Evolutionary conservation across 2,888 invertebrate genomes (phyloP).

Genomic region (Calephelis perditalis): DNA sequence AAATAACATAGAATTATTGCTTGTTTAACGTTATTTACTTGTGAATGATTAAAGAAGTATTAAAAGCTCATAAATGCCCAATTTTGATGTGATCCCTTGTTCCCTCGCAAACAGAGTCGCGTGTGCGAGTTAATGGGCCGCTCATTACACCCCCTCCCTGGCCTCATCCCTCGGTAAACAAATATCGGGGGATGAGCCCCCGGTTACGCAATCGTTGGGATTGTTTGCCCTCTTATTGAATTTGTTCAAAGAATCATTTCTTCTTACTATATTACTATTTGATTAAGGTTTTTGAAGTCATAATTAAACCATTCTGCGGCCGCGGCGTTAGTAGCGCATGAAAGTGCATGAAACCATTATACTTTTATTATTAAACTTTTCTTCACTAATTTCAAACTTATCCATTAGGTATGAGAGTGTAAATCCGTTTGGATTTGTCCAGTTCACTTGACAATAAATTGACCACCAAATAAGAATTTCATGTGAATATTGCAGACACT

Average conservation of each 20-base stretch:
- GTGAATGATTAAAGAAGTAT: neutral
- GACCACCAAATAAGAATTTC: no score
- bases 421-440: no score
- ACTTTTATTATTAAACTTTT: no score
- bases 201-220: slow-evolving; percentile 36
- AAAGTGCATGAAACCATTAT: no score
- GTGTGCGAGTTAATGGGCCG: slow-evolving; percentile 54
- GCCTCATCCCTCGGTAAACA: slow-evolving; percentile 14
- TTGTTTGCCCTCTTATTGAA: slow-evolving; percentile 48
- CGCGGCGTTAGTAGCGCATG: no score
- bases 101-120: slow-evolving; percentile 26
- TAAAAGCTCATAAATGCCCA: slow-evolving; percentile 16
- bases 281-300: slow-evolving; percentile 20
- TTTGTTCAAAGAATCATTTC: slow-evolving; percentile 36
- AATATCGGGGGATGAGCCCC: neutral
- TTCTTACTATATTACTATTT: slow-evolving; percentile 28
- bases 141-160: slow-evolving; percentile 44
- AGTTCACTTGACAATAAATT: no score
- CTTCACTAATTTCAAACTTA: no score
- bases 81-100: slow-evolving; percentile 21
- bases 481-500: no score
- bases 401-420: no score
- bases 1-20: no score
- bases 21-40: no score
- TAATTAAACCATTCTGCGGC: neutral